These are phyloP conservation scores for Craniophora ligustri DNA, from an alignment of 2,888 invertebrate species.

Conservation along the genomic window DNA sequence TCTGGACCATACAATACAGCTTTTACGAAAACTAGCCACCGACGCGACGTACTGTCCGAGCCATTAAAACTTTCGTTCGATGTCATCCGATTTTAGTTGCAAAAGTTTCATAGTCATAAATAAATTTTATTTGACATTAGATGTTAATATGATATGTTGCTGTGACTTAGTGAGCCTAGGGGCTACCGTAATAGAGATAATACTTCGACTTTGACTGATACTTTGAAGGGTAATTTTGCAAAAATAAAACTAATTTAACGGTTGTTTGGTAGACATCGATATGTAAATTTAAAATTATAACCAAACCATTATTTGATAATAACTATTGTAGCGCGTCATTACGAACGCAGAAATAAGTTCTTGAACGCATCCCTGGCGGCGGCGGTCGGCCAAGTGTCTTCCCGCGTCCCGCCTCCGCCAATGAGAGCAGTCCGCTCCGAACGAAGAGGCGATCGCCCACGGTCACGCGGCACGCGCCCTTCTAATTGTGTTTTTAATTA, in stretches of 20 bases:
- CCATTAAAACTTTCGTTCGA: constrained; percentile 68
- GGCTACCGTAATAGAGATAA: neutral
- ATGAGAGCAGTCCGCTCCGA: too few species aligned
- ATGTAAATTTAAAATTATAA: too few species aligned
- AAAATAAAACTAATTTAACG: neutral
- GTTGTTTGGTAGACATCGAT: too few species aligned
- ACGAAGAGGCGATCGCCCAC: too few species aligned
- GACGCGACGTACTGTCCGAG: constrained; percentile 46
- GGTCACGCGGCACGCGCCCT: too few species aligned
- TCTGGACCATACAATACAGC: constrained; percentile 53
- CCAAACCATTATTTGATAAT: too few species aligned
- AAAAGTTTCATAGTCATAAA: constrained; percentile 26
- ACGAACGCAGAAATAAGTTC: too few species aligned
- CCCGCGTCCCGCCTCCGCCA: too few species aligned
- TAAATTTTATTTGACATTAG: constrained; percentile 16
- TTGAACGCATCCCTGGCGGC: too few species aligned
- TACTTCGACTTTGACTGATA: neutral
- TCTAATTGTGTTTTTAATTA: too few species aligned
- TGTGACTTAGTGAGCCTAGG: neutral
- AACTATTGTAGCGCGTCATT: too few species aligned
- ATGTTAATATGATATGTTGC: neutral
- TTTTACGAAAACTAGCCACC: constrained; percentile 59
- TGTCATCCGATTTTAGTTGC: constrained; percentile 47
- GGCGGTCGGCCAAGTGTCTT: too few species aligned
- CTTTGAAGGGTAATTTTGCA: neutral